A percentile compares a stretch with the other conserved stretches of the same genome.
Conservation (phyloP, 2,113 vertebrate genomes). For the Argyrosomus japonicus region DNA sequence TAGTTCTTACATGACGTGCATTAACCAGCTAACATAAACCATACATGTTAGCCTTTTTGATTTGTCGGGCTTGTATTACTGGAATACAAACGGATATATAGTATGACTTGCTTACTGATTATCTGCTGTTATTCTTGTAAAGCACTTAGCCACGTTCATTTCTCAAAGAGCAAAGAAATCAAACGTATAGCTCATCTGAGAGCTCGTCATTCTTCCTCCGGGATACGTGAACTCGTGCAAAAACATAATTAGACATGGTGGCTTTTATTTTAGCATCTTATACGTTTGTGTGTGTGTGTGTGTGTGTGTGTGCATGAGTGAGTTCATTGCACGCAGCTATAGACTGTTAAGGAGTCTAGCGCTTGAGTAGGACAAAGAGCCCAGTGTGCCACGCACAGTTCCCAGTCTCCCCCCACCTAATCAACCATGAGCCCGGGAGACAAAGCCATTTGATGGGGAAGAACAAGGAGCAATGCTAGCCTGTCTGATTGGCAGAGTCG, state of each 20-base stretch:
- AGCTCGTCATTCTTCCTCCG: slow-evolving; percentile 18
- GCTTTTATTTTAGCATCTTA: slow-evolving; percentile 44
- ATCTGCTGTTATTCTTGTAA: slow-evolving; percentile 4
- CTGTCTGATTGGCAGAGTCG: slow-evolving; percentile 71
- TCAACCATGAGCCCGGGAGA: slow-evolving; percentile 76
- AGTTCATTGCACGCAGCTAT: slow-evolving; percentile 67
- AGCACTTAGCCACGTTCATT: slow-evolving; percentile 14
- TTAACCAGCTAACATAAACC: slow-evolving; percentile 1
- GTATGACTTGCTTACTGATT: not conserved
- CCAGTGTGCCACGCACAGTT: slow-evolving; percentile 74
- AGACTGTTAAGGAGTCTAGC: slow-evolving; percentile 76
- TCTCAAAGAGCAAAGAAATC: slow-evolving; percentile 27
- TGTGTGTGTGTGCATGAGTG: slow-evolving; percentile 39
- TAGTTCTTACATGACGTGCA: slow-evolving; percentile 7
- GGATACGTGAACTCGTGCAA: slow-evolving; percentile 55
- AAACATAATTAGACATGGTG: slow-evolving; percentile 55
- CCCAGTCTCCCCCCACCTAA: slow-evolving; percentile 74
- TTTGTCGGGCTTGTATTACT: not conserved
- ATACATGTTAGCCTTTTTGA: not conserved
- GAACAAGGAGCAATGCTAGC: slow-evolving; percentile 50
- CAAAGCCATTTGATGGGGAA: slow-evolving; percentile 73
- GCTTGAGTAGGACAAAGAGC: slow-evolving; percentile 70
- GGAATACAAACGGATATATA: not conserved
- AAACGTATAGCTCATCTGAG: slow-evolving; percentile 31
- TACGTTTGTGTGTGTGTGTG: not conserved